Evolutionary conservation across 1,140 invertebrate genomes (phyloP), one percentile per base, ranked within the genome.

Genomic region (Acromyrmex heyeri): DNA sequence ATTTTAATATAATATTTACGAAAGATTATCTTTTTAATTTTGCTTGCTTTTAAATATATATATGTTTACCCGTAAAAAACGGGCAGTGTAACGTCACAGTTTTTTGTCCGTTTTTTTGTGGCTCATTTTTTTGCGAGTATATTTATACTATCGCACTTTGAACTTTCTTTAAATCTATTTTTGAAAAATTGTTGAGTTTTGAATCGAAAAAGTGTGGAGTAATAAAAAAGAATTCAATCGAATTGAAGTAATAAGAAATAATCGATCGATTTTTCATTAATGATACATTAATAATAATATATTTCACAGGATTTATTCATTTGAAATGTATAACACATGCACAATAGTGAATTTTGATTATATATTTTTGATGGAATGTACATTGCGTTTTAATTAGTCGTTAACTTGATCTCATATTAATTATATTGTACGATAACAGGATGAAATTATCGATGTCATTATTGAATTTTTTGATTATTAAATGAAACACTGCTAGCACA

Each of bases 401-500:
- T 69, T 50, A 69, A 69, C 38, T 50, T 44, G 65, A 50, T 50
- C 38, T 44, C 38, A 34, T 27, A 69, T 69, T 48, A 69, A 48
- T 69, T 2, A 69, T 48, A 69, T 48, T 21, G 21, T 24, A 69
- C 14, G 14, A 8, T 57, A 57, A 50, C 14, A 27, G 38, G 12
- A 69, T 69, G 65, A 69, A 69, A 69, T 50, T 69, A 69, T 50
- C 65, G 38, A 8, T 69, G 21, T 34, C 38, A 18, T 69, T 50
- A 69, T 69, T 21, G 14, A 69, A 69, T 69, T 69, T 69, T 69
- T 30, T 30, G 6, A 69, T 69, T 69, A 69, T 69, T 69, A 69
- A 69, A 27, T 14, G 65, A 10, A 69, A 69, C 65, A 21, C 0
- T 44, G 38, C 65, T 12, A 50, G 65, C 65, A 16, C 1, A 12